Percentiles rank a stretch among this genome's conserved stretches.
phyloP scores from a whole-genome alignment of 2,888 invertebrate genomes.

The Parnassius glacialis region DNA sequence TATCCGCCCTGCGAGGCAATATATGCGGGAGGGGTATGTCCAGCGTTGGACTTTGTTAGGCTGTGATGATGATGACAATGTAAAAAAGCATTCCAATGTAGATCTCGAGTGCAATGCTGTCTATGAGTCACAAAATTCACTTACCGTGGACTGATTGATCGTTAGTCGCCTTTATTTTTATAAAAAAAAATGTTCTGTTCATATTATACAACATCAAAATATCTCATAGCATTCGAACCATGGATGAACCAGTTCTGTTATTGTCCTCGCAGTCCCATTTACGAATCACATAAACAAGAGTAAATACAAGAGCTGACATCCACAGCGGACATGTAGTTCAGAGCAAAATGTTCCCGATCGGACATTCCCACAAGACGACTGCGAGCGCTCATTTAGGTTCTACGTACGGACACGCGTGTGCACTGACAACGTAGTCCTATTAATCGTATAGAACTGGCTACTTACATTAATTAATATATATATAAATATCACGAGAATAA shows the following conservation, averaged over 20 bases:
- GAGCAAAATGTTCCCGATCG: conserved; percentile 42
- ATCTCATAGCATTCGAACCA: no score
- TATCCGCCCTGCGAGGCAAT: no score
- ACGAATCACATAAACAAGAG: conserved; percentile 30
- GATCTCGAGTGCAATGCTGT: no score
- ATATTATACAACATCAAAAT: no score
- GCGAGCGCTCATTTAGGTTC: conserved; percentile 54
- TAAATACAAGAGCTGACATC: conserved; percentile 25
- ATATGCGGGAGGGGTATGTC: no score
- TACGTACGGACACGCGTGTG: conserved; percentile 72
- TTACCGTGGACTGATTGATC: no score
- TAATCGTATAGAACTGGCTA: conserved; percentile 38
- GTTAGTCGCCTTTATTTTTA: no score
- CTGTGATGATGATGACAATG: no score
- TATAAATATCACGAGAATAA: background rate
- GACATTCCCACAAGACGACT: conserved; percentile 61
- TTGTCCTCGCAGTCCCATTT: conserved; percentile 17
- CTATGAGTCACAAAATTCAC: no score
- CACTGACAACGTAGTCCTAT: conserved; percentile 43
- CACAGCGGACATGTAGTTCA: conserved; percentile 28
- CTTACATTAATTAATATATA: conserved; percentile 1
- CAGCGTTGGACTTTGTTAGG: no score
- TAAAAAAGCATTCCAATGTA: no score
- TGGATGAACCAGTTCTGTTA: background rate
- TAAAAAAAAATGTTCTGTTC: no score